A percentile compares a stretch with the other conserved stretches of the same genome.
phyloP scores from a whole-genome alignment of 1,140 invertebrate genomes.

The Ceratosolen fusciceps region DNA sequence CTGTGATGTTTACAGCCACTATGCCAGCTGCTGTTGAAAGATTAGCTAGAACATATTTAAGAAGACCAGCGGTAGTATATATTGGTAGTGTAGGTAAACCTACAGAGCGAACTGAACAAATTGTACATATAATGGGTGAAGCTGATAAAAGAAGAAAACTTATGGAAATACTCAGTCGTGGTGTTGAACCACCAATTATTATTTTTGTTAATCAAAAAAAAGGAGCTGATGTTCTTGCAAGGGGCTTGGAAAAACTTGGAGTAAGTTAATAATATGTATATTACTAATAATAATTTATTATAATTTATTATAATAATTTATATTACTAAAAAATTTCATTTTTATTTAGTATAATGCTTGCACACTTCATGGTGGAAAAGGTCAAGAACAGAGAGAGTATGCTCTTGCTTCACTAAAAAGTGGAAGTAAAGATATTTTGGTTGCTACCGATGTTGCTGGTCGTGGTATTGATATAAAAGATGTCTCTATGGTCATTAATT shows the following conservation, averaged over 20 bases:
- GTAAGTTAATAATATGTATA: slow-evolving; percentile 68
- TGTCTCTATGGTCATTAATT: slow-evolving; percentile 98
- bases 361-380: slow-evolving; percentile 99
- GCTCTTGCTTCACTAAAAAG: slow-evolving; percentile 95
- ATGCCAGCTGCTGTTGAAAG: slow-evolving; percentile 99
- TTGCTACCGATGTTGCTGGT: slow-evolving; percentile 99
- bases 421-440: slow-evolving; percentile 96
- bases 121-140: slow-evolving; percentile 95
- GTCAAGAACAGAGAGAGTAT: slow-evolving; percentile 99
- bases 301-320: slow-evolving; percentile 17
- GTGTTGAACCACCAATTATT: slow-evolving; percentile 96
- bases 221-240: slow-evolving; percentile 97
- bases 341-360: slow-evolving; percentile 89
- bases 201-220: slow-evolving; percentile 99
- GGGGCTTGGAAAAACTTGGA: slow-evolving; percentile 96
- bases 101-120: slow-evolving; percentile 97
- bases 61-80: slow-evolving; percentile 97
- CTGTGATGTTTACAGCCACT: slow-evolving; percentile 99
- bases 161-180: slow-evolving; percentile 87
- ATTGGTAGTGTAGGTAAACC: slow-evolving; percentile 99
- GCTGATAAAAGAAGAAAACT: slow-evolving; percentile 93
- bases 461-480: slow-evolving; percentile 99
- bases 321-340: too few relatives aligned
- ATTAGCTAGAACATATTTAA: slow-evolving; percentile 93
- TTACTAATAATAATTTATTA: background rate